Evolutionary conservation across 2,888 invertebrate genomes (phyloP).

Genomic region (Diaphora mendica): DNA sequence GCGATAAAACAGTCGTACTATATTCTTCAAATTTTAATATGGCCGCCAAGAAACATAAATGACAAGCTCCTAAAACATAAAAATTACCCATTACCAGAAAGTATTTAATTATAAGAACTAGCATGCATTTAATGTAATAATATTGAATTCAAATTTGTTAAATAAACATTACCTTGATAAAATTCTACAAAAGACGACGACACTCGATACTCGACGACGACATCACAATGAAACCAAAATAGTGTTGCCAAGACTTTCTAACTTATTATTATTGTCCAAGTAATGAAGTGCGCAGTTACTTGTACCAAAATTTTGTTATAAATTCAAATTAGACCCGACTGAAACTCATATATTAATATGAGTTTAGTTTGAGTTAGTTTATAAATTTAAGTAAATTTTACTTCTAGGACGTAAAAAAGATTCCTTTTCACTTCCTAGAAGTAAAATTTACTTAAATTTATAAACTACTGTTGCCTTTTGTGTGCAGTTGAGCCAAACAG

Average conservation of each 20-base stretch:
- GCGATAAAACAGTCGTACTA: conserved; percentile 69
- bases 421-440: too few relatives aligned
- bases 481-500: too few relatives aligned
- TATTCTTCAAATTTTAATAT: conserved; percentile 75
- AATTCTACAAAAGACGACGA: conserved; percentile 85
- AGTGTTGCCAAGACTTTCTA: conserved; percentile 45
- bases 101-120: conserved; percentile 4
- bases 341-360: too few relatives aligned
- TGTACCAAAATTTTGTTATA: background rate
- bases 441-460: too few relatives aligned
- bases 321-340: background rate
- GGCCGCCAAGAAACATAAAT: conserved; percentile 69
- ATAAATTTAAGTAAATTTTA: too few relatives aligned
- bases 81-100: conserved; percentile 8
- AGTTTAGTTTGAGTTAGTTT: too few relatives aligned
- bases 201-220: conserved; percentile 84
- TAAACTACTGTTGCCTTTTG: too few relatives aligned
- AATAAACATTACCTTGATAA: conserved; percentile 77
- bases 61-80: conserved; percentile 35
- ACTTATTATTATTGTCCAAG: background rate
- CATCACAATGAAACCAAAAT: conserved; percentile 72
- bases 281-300: background rate
- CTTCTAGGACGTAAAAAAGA: too few relatives aligned
- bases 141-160: conserved; percentile 25
- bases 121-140: conserved; percentile 14